Base-by-base conservation (phyloP, 2,888 invertebrate genomes). In the Agriopis marginaria region DNA sequence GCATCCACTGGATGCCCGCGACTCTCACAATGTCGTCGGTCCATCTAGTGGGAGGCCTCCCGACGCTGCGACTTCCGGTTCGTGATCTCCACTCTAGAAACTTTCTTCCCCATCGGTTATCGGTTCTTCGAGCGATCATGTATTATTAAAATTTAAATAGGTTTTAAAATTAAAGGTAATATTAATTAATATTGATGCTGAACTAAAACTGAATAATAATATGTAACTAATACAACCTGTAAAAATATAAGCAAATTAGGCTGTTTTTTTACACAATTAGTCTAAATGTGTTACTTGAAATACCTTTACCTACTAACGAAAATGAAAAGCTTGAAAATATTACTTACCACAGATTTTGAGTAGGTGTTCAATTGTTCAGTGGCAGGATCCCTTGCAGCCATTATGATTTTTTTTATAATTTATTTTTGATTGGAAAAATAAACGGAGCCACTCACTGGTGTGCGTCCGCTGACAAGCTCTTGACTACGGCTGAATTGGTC, bases 341-440 rank as follows among this genome's bases (percentile, higher is more conserved):
- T 17, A 96, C 96, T 95, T 95, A 70, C 95, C 53, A 95, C 82
- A 49, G 86, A 84, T 79, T 95, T 96, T 85, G 95, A 96, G 86
- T 92, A 96, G 73, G 95, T 92, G 72, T 92, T 90, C 62, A 97
- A 90, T 86, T 97, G 96, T 76, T 96, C 95, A 49, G 95, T 80
- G 32, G 96, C 95, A 63, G 95, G 94, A 76, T 96, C 95, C 74
- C 96, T 94, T 66, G 89, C 88, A 73, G 95, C 83, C 87, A 87
- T 87, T 73, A 81, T 81, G 53, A 17, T 12, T 7, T 39, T 32
- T 39, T 40, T 44, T 6, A 8, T 8, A 53, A 23, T 65, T 49
- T 51, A 65, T 69, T 67, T 45, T 44, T 61, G 67, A 6, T 65
- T 3, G 4, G 7, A 17, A n/a, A 44, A 66, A 53, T 61, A 65